A percentile compares a stretch with the other conserved stretches of the same genome.
Evolutionary conservation across 1,140 invertebrate genomes (phyloP).

Genomic region (Fopius arisanus): DNA sequence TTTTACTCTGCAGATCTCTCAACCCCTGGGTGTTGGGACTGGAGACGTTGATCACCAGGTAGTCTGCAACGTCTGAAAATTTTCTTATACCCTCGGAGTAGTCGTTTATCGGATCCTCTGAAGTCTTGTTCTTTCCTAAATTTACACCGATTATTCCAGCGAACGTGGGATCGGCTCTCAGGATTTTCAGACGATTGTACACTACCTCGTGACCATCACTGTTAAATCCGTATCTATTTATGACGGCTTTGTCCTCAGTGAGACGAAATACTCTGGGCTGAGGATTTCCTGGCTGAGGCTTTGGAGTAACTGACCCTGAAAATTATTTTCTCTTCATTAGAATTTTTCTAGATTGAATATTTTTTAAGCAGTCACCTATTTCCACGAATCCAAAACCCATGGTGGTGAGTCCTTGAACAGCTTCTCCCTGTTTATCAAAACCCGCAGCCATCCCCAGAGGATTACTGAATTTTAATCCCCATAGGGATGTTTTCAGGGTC

Average conservation of each 20-base stretch:
- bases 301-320: constrained; percentile 84
- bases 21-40: constrained; percentile 96
- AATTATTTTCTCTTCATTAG: constrained; percentile 12
- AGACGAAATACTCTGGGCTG: constrained; percentile 93
- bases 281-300: constrained; percentile 90
- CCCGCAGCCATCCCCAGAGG: constrained; percentile 97
- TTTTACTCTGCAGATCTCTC: constrained; percentile 81
- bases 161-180: constrained; percentile 66
- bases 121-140: constrained; percentile 94
- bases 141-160: constrained; percentile 85
- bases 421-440: constrained; percentile 97
- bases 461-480: constrained; percentile 79
- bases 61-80: constrained; percentile 82
- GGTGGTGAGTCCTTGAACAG: constrained; percentile 80
- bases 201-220: constrained; percentile 89
- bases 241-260: constrained; percentile 84
- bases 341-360: not conserved
- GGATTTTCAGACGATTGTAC: constrained; percentile 68
- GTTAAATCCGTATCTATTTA: constrained; percentile 98
- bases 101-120: constrained; percentile 78
- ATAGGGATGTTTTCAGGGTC: constrained; percentile 73
- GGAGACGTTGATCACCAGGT: constrained; percentile 87
- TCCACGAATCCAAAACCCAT: constrained; percentile 96
- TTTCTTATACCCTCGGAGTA: constrained; percentile 81
- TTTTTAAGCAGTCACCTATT: constrained; percentile 71